These are phyloP conservation scores for Meloe dianella DNA, from an alignment of 2,888 invertebrate species.

Conservation along the genomic window DNA sequence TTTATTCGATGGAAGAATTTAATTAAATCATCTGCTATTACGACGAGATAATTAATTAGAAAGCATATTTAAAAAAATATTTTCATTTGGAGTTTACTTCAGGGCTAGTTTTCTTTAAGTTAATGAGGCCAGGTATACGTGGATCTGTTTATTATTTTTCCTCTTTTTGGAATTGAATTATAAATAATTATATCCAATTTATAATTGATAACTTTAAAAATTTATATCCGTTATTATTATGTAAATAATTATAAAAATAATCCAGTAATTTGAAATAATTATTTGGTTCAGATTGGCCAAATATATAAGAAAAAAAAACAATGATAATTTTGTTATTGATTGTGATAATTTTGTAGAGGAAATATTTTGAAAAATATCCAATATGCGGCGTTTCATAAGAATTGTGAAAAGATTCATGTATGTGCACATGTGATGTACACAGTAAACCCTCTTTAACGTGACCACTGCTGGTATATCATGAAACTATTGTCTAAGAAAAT, in stretches of 20 bases:
- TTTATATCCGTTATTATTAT: too few relatives aligned
- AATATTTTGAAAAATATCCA: neutral
- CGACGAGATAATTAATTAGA: neutral
- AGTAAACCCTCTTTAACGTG: too few relatives aligned
- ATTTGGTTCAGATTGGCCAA: neutral
- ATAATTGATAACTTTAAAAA: neutral
- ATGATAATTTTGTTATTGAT: neutral
- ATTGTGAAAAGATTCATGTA: neutral
- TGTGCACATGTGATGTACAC: too few relatives aligned
- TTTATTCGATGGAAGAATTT: neutral
- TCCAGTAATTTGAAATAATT: neutral
- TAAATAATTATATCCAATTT: neutral
- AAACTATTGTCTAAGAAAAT: too few relatives aligned
- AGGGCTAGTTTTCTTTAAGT: neutral
- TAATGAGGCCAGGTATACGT: neutral
- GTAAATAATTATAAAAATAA: slow-evolving; percentile 28
- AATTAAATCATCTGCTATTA: neutral
- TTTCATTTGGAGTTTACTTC: neutral
- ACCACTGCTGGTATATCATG: too few relatives aligned
- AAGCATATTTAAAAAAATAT: neutral
- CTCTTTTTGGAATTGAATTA: neutral
- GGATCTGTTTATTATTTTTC: neutral
- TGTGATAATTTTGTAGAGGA: slow-evolving; percentile 1
- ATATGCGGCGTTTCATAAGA: neutral
- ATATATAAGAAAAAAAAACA: neutral